A percentile compares a stretch with the other conserved stretches of the same genome.
phyloP scores from a whole-genome alignment of 2,797 vertebrate genomes.

The Ispidina picta region DNA sequence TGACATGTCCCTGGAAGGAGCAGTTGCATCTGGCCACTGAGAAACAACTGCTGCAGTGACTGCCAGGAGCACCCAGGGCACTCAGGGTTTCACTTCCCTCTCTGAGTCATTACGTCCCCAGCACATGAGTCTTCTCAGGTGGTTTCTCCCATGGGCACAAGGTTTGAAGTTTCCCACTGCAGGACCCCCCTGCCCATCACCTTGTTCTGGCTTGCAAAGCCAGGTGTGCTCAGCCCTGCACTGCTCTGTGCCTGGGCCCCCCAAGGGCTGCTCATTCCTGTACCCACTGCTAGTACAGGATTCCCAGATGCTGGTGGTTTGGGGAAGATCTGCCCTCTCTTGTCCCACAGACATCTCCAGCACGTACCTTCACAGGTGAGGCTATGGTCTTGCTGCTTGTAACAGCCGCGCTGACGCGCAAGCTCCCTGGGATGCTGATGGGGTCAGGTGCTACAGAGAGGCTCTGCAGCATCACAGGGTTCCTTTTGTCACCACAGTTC shows the following conservation, averaged over 20 bases:
- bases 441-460: slow-evolving; percentile 74
- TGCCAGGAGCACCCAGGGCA: background rate
- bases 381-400: slow-evolving; percentile 3
- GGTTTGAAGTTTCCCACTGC: background rate
- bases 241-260: fast-evolving
- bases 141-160: background rate
- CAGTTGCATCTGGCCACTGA: fast-evolving
- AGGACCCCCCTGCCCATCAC: fast-evolving
- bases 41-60: background rate
- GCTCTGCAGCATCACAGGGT: slow-evolving; percentile 70
- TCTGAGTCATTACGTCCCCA: background rate
- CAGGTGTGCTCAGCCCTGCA: background rate
- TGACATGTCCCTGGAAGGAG: background rate
- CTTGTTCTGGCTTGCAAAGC: background rate
- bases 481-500: slow-evolving; percentile 71
- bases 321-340: background rate
- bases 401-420: slow-evolving; percentile 11
- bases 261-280: background rate
- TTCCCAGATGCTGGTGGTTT: background rate
- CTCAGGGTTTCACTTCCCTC: background rate
- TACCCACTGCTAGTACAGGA: background rate
- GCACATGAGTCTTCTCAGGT: background rate
- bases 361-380: slow-evolving; percentile 71
- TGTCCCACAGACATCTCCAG: fast-evolving
- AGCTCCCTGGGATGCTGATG: slow-evolving; percentile 69